Evolutionary conservation across 2,888 invertebrate genomes (phyloP).

Genomic region (Hybos culiciformis): DNA sequence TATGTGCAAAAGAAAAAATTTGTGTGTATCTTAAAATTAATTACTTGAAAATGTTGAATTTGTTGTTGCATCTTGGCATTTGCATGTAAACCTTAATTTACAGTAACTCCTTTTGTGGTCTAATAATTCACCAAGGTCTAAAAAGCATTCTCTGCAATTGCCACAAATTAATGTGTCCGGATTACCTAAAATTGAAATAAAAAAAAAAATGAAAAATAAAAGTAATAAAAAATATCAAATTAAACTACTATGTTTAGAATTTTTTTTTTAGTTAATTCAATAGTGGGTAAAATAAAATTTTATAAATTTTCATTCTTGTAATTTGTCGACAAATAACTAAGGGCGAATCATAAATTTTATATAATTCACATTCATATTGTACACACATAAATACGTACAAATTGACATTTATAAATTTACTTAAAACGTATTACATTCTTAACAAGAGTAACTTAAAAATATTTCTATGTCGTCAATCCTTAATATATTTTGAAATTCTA

Average conservation of each 20-base stretch:
- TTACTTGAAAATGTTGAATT: conserved; percentile 34
- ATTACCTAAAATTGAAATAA: conserved; percentile 40
- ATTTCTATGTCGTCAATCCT: no score
- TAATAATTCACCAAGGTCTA: conserved; percentile 54
- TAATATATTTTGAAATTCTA: no score
- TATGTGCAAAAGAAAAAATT: no score
- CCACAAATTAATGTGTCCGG: conserved; percentile 68
- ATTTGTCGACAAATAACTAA: no score
- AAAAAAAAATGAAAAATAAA: conserved; percentile 6
- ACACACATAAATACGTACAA: no score
- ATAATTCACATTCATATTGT: no score
- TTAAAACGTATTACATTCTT: no score
- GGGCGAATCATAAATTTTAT: no score
- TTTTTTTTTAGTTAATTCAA: background rate
- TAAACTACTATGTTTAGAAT: background rate
- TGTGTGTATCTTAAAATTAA: background rate
- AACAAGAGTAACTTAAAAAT: no score
- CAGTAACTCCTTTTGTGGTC: conserved; percentile 63
- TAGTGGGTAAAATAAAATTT: background rate
- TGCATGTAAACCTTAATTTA: conserved; percentile 57
- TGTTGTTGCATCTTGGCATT: conserved; percentile 43
- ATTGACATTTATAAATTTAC: no score
- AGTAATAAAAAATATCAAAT: conserved; percentile 8
- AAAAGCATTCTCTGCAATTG: conserved; percentile 61
- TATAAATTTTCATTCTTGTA: no score